A percentile compares a stretch with the other conserved stretches of the same genome.
Evolutionary conservation across 2,888 invertebrate genomes (phyloP).

Genomic region (Erynnis tages): DNA sequence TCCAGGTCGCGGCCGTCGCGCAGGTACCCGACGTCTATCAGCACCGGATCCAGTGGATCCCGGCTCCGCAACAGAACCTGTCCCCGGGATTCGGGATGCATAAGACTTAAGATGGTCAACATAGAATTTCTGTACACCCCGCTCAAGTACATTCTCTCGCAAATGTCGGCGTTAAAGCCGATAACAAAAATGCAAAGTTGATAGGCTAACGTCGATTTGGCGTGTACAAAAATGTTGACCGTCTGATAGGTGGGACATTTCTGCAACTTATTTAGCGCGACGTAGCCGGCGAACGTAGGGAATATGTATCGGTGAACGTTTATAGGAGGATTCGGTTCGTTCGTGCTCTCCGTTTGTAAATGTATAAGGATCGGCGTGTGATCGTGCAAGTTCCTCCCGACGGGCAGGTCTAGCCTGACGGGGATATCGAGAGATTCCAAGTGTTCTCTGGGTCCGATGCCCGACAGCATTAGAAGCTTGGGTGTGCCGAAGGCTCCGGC

Average conservation of each 20-base stretch:
- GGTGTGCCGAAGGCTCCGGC: conserved; percentile 49
- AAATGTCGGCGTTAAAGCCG: conserved; percentile 39
- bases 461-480: conserved; percentile 49
- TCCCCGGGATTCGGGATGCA: conserved; percentile 43
- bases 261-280: conserved; percentile 34
- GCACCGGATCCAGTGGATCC: conserved; percentile 40
- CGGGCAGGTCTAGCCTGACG: conserved; percentile 44
- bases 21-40: conserved; percentile 38
- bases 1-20: conserved; percentile 40
- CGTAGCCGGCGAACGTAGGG: conserved; percentile 35
- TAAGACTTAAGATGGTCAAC: conserved; percentile 30
- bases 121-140: conserved; percentile 33
- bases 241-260: conserved; percentile 41
- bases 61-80: conserved; percentile 38
- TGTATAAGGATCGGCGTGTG: conserved; percentile 34
- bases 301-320: conserved; percentile 36
- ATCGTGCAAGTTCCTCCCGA: conserved; percentile 48
- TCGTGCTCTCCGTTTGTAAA: conserved; percentile 30
- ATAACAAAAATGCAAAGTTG: too few species aligned
- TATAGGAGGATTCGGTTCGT: background rate
- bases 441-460: conserved; percentile 48
- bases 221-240: conserved; percentile 36
- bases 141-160: conserved; percentile 36
- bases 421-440: conserved; percentile 39
- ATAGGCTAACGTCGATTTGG: too few species aligned